phyloP scores from a whole-genome alignment of 2,888 invertebrate genomes.

The Ceramica pisi region DNA sequence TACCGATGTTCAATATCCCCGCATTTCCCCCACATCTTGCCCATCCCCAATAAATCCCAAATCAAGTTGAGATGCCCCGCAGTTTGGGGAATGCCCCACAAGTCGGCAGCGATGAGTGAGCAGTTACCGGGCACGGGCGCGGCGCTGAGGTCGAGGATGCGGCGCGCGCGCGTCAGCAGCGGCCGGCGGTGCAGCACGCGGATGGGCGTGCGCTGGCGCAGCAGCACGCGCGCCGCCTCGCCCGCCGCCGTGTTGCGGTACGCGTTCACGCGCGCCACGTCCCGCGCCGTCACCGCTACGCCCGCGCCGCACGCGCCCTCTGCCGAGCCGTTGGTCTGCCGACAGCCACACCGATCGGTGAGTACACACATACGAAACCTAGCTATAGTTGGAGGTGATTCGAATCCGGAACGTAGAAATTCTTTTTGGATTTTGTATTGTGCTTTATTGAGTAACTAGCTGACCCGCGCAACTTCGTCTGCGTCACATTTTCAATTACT shows the following conservation, averaged over 20 bases:
- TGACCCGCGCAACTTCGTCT: no score
- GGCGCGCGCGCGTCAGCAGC: conserved; percentile 92
- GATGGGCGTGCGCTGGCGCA: conserved; percentile 96
- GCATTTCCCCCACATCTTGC: no score
- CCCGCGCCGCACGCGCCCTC: background rate
- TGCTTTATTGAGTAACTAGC: no score
- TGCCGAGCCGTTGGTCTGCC: conserved; percentile 18
- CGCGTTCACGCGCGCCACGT: conserved; percentile 88
- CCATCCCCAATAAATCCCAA: no score
- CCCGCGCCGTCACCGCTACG: conserved; percentile 67
- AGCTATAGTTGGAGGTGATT: no score
- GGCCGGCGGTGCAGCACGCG: conserved; percentile 97
- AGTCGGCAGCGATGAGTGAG: no score
- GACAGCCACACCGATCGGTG: background rate
- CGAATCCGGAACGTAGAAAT: no score
- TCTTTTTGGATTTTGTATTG: no score
- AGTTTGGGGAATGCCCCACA: no score
- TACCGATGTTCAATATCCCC: no score
- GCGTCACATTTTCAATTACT: no score
- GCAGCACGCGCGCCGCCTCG: conserved; percentile 86
- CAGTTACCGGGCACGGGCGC: conserved; percentile 83
- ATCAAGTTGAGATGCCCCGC: no score
- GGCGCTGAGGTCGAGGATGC: conserved; percentile 92
- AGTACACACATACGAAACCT: background rate
- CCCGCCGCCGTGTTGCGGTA: conserved; percentile 70